Base-by-base conservation (phyloP, 2,888 invertebrate genomes). In the Lydus trimaculatus region DNA sequence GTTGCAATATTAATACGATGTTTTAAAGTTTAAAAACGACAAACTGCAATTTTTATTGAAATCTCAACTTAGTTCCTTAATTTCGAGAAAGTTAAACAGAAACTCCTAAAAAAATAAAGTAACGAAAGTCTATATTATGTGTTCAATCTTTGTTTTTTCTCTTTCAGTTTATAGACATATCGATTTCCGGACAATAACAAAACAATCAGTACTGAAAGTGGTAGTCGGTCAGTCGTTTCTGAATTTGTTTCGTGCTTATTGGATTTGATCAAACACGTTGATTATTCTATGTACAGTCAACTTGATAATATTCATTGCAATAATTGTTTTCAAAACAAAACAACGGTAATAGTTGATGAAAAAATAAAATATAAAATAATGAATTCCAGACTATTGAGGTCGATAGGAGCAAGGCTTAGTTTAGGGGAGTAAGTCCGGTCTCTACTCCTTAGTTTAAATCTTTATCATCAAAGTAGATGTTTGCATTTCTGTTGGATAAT, bases 171-270 rank as follows among this genome's bases (percentile, higher is more conserved):
- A 43, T 52, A 52, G 48, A 52, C 23, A 11, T 52, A 52, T 52
- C 23, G 48, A 52, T 52, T 52, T 52, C 48, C 48, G 48, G 48
- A 23, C 48, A 23, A 52, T 52, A 52, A 52, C 23, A 52, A 52
- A 20, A 52, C 48, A 52, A 52, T 52, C 48, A 52, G 20, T 52
- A 52, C 43, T 43, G 43, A 17, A 43, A 43, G 17, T 43, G 48
- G 20, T 52, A 11, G 48, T 52, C 23, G 48, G 48, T 52, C 48
- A 52, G 48, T 52, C 23, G 48, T 52, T 52, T 11, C 23, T 20
- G 48, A 52, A 52, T 52, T 52, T 52, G 48, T 52, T 52, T 52
- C 48, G 48, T 52, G 48, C 23, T 52, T 48, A 48, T 48, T 11
- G 23, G 23, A 52, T 52, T 52, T 48, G 17, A 52, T 23, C 48